phyloP scores from a whole-genome alignment of 2,113 vertebrate genomes.

The Pseudorhombus dupliciocellatus region DNA sequence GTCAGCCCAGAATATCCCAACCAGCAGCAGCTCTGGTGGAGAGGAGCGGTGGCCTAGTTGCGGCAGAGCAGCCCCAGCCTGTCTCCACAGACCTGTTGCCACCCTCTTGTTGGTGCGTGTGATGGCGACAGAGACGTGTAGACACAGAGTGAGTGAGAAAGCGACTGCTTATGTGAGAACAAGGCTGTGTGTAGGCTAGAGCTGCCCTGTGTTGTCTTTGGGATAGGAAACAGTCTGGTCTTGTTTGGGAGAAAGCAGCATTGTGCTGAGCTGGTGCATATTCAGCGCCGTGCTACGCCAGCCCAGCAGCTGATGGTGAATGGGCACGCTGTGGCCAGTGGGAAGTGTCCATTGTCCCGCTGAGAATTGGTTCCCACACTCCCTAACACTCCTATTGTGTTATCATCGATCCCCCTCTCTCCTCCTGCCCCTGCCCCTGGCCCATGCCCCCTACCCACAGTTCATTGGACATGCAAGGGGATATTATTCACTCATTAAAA shows the following conservation, averaged over 20 bases:
- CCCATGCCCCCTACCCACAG: constrained; percentile 62
- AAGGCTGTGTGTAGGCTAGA: constrained; percentile 68
- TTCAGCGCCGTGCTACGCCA: constrained; percentile 65
- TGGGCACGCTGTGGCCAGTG: constrained; percentile 74
- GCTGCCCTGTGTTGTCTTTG: constrained; percentile 76
- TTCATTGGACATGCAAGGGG: constrained; percentile 72
- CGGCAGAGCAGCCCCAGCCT: constrained; percentile 38
- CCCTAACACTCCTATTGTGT: constrained; percentile 77
- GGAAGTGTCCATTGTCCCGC: constrained; percentile 76
- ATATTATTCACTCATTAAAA: constrained; percentile 77
- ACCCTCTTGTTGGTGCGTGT: constrained; percentile 46
- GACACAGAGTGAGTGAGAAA: constrained; percentile 52
- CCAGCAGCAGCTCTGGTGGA: constrained; percentile 45
- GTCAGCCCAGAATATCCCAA: constrained; percentile 71
- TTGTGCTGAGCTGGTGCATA: constrained; percentile 79
- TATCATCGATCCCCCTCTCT: constrained; percentile 26
- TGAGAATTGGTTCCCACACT: constrained; percentile 81
- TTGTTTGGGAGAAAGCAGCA: constrained; percentile 80
- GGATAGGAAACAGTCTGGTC: constrained; percentile 80
- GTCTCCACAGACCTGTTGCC: constrained; percentile 55
- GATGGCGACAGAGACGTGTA: constrained; percentile 41
- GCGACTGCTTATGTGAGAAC: constrained; percentile 67
- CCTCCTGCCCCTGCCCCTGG: constrained; percentile 26
- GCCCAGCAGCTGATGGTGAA: constrained; percentile 74
- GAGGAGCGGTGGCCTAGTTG: constrained; percentile 70